Percentiles rank a stretch among this genome's conserved stretches.
These are phyloP conservation scores for Meloidogyne hapla DNA, from an alignment of 1,140 invertebrate genomes.

Conservation along the genomic window DNA sequence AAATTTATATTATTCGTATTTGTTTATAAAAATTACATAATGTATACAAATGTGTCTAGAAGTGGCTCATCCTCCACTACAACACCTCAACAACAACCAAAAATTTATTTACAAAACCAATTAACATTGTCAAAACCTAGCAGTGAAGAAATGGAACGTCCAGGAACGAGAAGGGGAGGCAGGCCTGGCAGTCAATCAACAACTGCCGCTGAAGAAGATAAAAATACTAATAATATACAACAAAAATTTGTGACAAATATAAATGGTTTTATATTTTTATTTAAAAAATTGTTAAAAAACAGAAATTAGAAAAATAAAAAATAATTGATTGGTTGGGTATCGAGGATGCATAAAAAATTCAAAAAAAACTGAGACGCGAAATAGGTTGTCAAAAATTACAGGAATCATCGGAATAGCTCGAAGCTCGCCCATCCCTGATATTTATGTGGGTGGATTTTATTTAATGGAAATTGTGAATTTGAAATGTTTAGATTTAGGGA, in stretches of 20 bases:
- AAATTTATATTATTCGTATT: too few species aligned
- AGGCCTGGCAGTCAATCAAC: conserved; percentile 1
- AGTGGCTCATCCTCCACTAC: background rate
- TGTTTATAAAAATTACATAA: background rate
- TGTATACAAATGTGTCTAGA: background rate
- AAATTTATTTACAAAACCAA: conserved; percentile 4
- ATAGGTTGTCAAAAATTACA: too few species aligned
- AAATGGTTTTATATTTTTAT: background rate
- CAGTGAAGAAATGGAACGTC: conserved; percentile 2
- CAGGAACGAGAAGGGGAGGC: background rate
- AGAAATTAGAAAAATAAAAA: too few species aligned
- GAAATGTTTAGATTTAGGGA: too few species aligned
- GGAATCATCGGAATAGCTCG: too few species aligned
- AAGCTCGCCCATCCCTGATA: too few species aligned
- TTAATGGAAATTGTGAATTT: too few species aligned
- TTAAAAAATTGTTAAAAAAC: too few species aligned
- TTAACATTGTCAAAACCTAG: background rate
- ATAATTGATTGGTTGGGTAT: too few species aligned
- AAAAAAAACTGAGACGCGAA: too few species aligned
- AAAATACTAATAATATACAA: background rate
- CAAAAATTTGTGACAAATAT: background rate
- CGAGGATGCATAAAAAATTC: too few species aligned
- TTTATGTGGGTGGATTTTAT: too few species aligned
- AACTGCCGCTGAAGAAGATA: background rate
- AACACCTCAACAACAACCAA: background rate